These are phyloP conservation scores for Zaprionus obscuricornis DNA, from an alignment of 2,888 invertebrate genomes.

Conservation along the genomic window DNA sequence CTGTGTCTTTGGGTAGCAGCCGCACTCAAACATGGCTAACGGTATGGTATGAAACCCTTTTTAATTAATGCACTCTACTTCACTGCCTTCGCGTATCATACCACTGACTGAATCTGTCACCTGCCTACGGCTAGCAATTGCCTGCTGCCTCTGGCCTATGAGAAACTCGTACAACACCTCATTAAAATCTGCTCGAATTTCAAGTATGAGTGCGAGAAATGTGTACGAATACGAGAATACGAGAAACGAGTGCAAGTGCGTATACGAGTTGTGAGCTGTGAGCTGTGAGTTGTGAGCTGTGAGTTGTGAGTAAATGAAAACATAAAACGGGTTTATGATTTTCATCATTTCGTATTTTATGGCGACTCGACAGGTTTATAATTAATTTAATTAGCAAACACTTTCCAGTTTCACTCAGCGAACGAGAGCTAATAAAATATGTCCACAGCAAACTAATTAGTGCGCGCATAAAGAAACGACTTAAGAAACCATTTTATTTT, in stretches of 20 bases:
- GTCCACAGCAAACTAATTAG: conserved; percentile 55
- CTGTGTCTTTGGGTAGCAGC: conserved; percentile 1
- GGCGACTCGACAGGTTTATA: conserved; percentile 45
- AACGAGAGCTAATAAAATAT: conserved; percentile 51
- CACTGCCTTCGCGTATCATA: no score
- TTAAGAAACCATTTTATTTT: no score
- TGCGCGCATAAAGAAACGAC: conserved; percentile 20
- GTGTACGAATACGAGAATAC: no score
- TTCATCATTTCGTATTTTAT: conserved; percentile 33
- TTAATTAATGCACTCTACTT: conserved; percentile 66
- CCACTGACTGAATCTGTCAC: no score
- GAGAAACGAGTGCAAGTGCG: no score
- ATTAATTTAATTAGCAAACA: conserved; percentile 59
- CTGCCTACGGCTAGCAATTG: no score
- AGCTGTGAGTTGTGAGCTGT: conserved; percentile 16
- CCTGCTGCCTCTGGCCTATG: neutral
- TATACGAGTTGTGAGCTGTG: conserved; percentile 30
- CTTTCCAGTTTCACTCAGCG: conserved; percentile 4
- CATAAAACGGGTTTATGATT: conserved; percentile 67
- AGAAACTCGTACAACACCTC: conserved; percentile 51
- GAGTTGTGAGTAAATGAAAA: conserved; percentile 58
- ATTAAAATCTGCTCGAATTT: no score
- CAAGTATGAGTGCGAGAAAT: no score
- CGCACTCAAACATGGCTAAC: no score
- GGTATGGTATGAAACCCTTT: conserved; percentile 60